A percentile compares a stretch with the other conserved stretches of the same genome.
Conservation (phyloP, 2,113 vertebrate species). For the Pteruthius melanotis region DNA sequence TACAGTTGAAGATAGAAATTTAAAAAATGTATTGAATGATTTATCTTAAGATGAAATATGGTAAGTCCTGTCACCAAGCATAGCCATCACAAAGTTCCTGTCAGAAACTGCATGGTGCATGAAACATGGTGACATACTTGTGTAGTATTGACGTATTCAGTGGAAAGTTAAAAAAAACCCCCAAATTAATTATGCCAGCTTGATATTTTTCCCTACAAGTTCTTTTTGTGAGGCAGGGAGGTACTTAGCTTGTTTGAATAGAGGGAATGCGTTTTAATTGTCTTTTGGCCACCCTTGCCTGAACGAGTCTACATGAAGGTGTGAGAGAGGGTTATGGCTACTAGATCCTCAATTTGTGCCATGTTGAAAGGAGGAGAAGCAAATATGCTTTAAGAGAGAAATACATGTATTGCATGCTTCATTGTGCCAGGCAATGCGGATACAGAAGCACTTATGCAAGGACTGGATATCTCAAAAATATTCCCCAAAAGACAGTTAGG, state of each 20-base stretch:
- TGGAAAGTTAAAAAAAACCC: neutral
- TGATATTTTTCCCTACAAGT: neutral
- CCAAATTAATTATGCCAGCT: neutral
- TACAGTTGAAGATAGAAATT: neutral
- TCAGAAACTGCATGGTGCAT: neutral
- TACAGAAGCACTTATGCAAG: neutral
- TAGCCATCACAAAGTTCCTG: neutral
- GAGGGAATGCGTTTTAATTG: neutral
- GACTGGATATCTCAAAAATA: neutral
- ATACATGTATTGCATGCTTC: neutral
- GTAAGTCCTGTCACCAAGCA: neutral
- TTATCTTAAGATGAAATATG: neutral
- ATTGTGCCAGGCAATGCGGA: neutral
- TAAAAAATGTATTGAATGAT: neutral
- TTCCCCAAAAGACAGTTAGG: neutral
- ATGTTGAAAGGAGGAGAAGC: neutral
- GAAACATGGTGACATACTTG: neutral
- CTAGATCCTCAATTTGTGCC: neutral
- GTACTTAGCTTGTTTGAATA: neutral
- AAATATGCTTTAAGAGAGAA: neutral
- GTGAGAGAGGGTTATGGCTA: neutral
- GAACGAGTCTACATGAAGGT: accelerated
- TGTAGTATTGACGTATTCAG: neutral
- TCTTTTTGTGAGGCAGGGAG: neutral
- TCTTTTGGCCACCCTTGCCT: neutral